Evolutionary conservation across 1,140 invertebrate species (phyloP).

Genomic region (Aphelenchoides avenae): DNA sequence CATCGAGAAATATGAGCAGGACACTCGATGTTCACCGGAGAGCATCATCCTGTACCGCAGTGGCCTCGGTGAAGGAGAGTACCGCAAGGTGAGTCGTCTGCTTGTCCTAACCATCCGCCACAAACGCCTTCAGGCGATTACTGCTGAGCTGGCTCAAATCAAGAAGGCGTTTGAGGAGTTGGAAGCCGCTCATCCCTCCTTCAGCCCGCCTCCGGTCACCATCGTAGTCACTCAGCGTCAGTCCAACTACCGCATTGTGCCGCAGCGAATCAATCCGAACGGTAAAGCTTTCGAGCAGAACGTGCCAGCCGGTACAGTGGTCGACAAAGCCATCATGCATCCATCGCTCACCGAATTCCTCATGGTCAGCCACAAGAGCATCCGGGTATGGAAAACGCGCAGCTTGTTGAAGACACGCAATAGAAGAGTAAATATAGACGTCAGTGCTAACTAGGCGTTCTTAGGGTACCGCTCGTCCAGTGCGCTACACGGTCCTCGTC

Average conservation of each 20-base stretch:
- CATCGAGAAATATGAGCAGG: neutral
- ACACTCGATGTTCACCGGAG: neutral
- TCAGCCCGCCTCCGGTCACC: neutral
- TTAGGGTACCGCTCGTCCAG: slow-evolving; percentile 12
- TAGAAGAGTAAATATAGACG: no score
- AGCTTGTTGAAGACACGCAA: no score
- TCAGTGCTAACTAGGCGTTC: neutral
- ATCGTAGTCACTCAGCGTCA: slow-evolving; percentile 17
- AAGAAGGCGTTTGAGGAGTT: slow-evolving; percentile 7
- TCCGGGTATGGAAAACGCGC: no score
- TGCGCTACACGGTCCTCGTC: slow-evolving; percentile 9
- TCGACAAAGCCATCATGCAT: slow-evolving; percentile 8
- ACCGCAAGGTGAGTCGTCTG: slow-evolving; percentile 6
- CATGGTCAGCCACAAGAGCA: slow-evolving; percentile 7
- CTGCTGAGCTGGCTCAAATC: no score
- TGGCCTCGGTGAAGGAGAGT: slow-evolving; percentile 18
- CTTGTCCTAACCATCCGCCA: neutral
- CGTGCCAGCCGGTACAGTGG: slow-evolving; percentile 2
- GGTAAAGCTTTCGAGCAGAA: slow-evolving; percentile 10
- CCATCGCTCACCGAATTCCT: slow-evolving; percentile 12
- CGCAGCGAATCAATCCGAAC: slow-evolving; percentile 3
- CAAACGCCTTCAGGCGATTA: no score
- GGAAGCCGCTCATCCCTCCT: neutral
- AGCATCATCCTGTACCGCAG: slow-evolving; percentile 11
- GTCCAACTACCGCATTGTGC: slow-evolving; percentile 22